Percentiles rank a stretch among this genome's conserved stretches.
phyloP scores from a whole-genome alignment of 1,140 invertebrate species.

The Calliopsis andreniformis region DNA sequence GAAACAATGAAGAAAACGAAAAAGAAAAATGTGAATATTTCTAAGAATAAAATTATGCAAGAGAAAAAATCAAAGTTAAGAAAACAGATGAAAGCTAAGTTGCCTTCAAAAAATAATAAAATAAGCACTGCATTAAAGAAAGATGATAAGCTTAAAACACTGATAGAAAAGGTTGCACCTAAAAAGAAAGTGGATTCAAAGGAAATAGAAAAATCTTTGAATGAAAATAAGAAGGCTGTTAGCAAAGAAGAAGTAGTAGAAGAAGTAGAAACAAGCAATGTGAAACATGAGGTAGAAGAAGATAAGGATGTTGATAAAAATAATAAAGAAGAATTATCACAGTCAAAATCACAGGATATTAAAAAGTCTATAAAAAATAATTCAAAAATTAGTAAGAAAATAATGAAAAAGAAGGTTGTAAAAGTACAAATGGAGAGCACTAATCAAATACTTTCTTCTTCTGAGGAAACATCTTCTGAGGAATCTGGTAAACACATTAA shows the following conservation, averaged over 20 bases:
- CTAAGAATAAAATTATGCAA: slow-evolving; percentile 63
- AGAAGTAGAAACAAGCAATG: slow-evolving; percentile 58
- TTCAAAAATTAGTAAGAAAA: slow-evolving; percentile 67
- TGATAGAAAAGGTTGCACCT: slow-evolving; percentile 73
- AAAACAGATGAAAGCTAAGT: slow-evolving; percentile 76
- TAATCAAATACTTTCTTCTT: slow-evolving; percentile 63
- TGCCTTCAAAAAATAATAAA: slow-evolving; percentile 72
- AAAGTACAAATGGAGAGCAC: slow-evolving; percentile 70
- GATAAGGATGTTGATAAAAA: slow-evolving; percentile 74
- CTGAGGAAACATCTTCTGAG: slow-evolving; percentile 73
- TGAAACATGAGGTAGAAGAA: slow-evolving; percentile 75
- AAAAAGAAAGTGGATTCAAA: slow-evolving; percentile 75
- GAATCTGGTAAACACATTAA: slow-evolving; percentile 68
- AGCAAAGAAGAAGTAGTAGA: slow-evolving; percentile 67
- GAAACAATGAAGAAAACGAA: slow-evolving; percentile 61
- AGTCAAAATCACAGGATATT: slow-evolving; percentile 47
- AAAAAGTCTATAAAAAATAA: slow-evolving; percentile 69
- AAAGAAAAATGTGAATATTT: slow-evolving; percentile 60
- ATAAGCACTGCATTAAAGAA: slow-evolving; percentile 69
- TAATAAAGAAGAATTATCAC: slow-evolving; percentile 65
- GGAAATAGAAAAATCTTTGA: slow-evolving; percentile 69
- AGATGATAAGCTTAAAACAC: slow-evolving; percentile 73
- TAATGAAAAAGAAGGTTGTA: slow-evolving; percentile 70
- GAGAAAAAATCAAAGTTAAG: slow-evolving; percentile 74
- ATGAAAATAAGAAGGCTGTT: slow-evolving; percentile 66